phyloP scores from a whole-genome alignment of 1,140 invertebrate species.

The Drosophila subpulchrella region DNA sequence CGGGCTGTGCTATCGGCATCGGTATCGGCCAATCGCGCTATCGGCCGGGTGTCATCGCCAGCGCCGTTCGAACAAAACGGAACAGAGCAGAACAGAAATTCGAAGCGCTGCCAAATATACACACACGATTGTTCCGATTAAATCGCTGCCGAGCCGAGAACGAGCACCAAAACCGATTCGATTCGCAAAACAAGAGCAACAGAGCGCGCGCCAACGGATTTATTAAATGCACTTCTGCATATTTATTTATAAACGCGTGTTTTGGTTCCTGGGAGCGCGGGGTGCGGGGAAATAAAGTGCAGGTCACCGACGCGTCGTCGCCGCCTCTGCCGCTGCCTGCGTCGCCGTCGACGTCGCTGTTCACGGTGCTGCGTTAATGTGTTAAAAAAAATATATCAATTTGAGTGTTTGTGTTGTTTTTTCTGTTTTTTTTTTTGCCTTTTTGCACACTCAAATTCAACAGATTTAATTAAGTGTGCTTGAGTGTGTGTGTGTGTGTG shows the following conservation, averaged over 20 bases:
- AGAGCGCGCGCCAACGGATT: constrained; percentile 48
- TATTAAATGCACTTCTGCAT: constrained; percentile 63
- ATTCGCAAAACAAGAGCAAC: constrained; percentile 33
- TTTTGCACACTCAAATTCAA: constrained; percentile 46
- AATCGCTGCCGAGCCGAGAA: constrained; percentile 6
- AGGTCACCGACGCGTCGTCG: constrained; percentile 38
- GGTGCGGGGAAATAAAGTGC: constrained; percentile 33
- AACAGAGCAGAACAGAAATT: constrained; percentile 38
- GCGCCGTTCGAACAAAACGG: not conserved
- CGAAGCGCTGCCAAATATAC: constrained; percentile 57
- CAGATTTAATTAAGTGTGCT: constrained; percentile 70
- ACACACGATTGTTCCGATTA: constrained; percentile 29
- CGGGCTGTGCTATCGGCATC: too few relatives aligned
- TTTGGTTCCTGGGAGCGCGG: constrained; percentile 19
- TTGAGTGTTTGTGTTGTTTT: constrained; percentile 32
- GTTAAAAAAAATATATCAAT: constrained; percentile 31
- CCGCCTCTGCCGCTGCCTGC: constrained; percentile 1
- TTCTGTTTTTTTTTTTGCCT: constrained; percentile 47
- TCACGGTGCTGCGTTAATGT: constrained; percentile 18
- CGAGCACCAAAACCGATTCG: not conserved
- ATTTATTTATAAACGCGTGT: constrained; percentile 74
- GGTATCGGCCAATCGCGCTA: not conserved
- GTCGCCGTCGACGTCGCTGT: constrained; percentile 8
- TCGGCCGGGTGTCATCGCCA: constrained; percentile 8
- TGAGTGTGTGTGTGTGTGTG: constrained; percentile 24